A percentile compares a stretch with the other conserved stretches of the same genome.
Conservation (phyloP, 64 coral and sea anemone species). For the Pocillopora damicornis region DNA sequence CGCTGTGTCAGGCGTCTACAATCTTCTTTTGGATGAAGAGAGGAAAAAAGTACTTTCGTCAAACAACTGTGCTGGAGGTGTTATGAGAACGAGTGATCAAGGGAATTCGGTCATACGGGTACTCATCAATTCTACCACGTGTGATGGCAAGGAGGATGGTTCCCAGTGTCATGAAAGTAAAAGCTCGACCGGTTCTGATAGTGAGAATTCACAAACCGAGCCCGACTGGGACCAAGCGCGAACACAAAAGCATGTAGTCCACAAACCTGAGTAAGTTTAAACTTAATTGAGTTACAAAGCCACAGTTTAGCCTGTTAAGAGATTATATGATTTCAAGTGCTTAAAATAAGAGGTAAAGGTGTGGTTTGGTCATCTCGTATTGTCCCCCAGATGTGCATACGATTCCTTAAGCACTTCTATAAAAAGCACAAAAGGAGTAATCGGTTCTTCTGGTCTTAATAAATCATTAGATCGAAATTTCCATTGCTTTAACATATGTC, state of each 20-base stretch:
- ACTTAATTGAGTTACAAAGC: too few relatives aligned
- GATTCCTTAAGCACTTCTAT: too few relatives aligned
- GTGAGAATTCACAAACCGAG: neutral
- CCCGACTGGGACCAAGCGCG: neutral
- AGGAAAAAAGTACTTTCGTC: neutral
- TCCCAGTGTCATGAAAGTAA: neutral
- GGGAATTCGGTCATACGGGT: constrained; percentile 8
- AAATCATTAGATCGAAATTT: too few relatives aligned
- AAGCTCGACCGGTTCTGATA: neutral
- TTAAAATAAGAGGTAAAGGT: too few relatives aligned
- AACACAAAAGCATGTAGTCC: neutral
- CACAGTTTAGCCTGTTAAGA: too few relatives aligned
- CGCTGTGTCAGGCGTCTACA: constrained; percentile 77
- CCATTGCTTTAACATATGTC: too few relatives aligned
- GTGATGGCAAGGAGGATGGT: neutral
- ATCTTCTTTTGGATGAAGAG: constrained; percentile 69
- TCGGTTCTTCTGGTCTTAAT: too few relatives aligned
- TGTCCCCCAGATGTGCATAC: too few relatives aligned
- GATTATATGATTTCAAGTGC: too few relatives aligned
- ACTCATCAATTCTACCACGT: neutral
- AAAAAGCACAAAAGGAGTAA: too few relatives aligned
- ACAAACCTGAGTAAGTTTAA: neutral
- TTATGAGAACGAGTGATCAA: neutral
- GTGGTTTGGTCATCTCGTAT: too few relatives aligned
- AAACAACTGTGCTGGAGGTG: neutral